These are phyloP conservation scores for Dioctria linearis DNA, from an alignment of 2,888 invertebrate species.

Conservation along the genomic window DNA sequence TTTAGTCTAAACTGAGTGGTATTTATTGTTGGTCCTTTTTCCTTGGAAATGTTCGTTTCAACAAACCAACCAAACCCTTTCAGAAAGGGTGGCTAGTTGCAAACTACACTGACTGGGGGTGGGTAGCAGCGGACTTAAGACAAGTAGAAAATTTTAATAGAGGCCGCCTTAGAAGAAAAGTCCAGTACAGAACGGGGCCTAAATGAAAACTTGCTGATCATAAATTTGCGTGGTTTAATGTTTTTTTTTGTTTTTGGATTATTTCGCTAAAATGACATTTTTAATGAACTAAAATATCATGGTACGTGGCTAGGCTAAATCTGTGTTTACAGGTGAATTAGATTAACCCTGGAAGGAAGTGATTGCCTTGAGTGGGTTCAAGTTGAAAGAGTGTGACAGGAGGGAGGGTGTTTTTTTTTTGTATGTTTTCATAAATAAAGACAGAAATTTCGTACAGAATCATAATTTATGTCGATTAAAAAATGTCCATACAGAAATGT, in stretches of 20 bases:
- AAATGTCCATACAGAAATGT: too few relatives aligned
- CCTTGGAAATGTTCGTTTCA: background rate
- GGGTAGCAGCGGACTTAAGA: background rate
- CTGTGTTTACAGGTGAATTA: slow-evolving; percentile 49
- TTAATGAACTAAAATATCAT: slow-evolving; percentile 31
- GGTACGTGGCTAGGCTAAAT: slow-evolving; percentile 10
- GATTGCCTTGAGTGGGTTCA: background rate
- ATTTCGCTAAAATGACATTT: slow-evolving; percentile 28
- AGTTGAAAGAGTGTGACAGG: too few relatives aligned
- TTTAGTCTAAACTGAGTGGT: slow-evolving; percentile 62
- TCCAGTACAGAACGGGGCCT: slow-evolving; percentile 23
- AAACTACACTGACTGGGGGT: background rate
- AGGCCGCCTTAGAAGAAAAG: slow-evolving; percentile 37
- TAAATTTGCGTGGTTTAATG: slow-evolving; percentile 45
- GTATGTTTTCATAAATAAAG: too few relatives aligned
- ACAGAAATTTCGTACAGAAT: too few relatives aligned
- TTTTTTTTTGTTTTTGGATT: slow-evolving; percentile 11
- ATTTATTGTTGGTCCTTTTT: slow-evolving; percentile 56
- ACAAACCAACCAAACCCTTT: background rate
- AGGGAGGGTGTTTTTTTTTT: too few relatives aligned
- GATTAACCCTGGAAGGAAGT: slow-evolving; percentile 29
- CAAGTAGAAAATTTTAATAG: slow-evolving; percentile 40
- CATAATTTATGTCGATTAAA: too few relatives aligned
- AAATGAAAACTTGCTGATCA: slow-evolving; percentile 51
- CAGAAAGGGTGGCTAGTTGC: background rate